Conservation (phyloP, 2,888 invertebrate genomes). For the Drosophila nr. perissopoda region DNA sequence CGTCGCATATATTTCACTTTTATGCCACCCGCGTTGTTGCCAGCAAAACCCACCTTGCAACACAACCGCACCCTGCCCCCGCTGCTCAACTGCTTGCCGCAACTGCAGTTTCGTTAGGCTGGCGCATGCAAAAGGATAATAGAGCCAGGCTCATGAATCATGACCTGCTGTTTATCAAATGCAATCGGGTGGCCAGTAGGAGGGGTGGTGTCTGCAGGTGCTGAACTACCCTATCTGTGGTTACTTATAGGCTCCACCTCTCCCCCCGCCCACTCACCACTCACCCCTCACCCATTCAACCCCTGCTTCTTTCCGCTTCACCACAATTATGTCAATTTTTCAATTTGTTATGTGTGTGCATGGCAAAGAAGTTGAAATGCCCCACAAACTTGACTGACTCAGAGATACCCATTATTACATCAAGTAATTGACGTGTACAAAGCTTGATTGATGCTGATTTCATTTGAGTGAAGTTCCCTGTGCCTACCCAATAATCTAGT, state of each 20-base stretch:
- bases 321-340: constrained; percentile 71
- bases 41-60: background rate
- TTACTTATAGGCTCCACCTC: constrained; percentile 41
- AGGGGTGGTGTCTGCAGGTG: background rate
- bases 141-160: constrained; percentile 72
- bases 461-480: background rate
- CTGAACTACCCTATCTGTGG: constrained; percentile 60
- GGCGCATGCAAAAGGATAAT: constrained; percentile 59
- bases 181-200: constrained; percentile 44
- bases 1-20: constrained; percentile 63
- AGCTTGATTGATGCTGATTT: background rate
- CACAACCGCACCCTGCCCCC: background rate
- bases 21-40: constrained; percentile 43
- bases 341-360: constrained; percentile 64
- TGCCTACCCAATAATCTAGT: background rate
- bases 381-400: background rate
- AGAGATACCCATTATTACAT: constrained; percentile 8
- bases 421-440: background rate
- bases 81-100: constrained; percentile 15
- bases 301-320: background rate
- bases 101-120: constrained; percentile 53
- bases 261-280: background rate
- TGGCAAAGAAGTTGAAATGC: constrained; percentile 21
- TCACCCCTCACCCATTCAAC: background rate
- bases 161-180: constrained; percentile 74